phyloP scores from a whole-genome alignment of 2,888 invertebrate species.

The Epinotia ramella region DNA sequence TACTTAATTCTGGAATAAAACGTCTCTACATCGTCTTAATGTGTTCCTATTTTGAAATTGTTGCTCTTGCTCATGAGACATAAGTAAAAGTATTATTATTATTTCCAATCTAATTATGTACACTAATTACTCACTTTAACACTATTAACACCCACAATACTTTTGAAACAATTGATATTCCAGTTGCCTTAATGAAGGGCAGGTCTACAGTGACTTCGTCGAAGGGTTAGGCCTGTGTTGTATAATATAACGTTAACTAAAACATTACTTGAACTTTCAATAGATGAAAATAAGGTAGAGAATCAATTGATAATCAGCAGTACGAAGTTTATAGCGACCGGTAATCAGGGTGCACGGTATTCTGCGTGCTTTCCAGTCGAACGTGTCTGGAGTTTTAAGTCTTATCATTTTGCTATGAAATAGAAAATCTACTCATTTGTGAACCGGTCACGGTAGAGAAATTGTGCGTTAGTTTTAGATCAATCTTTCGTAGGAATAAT shows the following conservation, averaged over 20 bases:
- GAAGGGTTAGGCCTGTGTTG: constrained; percentile 19
- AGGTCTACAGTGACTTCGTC: constrained; percentile 29
- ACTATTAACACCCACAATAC: neutral
- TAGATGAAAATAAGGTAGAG: constrained; percentile 5
- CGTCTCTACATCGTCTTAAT: neutral
- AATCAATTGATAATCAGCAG: neutral
- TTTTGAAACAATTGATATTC: neutral
- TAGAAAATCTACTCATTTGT: constrained; percentile 26
- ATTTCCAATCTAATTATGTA: neutral
- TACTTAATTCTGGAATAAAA: neutral
- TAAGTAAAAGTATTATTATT: neutral
- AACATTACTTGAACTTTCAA: constrained; percentile 5
- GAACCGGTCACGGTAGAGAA: constrained; percentile 18
- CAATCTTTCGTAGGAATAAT: neutral
- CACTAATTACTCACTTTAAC: neutral
- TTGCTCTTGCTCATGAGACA: neutral
- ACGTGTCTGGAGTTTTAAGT: constrained; percentile 57
- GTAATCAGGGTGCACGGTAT: constrained; percentile 40
- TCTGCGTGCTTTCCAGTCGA: constrained; percentile 60
- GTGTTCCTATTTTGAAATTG: neutral
- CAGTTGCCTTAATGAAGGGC: constrained; percentile 35
- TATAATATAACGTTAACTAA: neutral
- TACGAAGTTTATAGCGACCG: constrained; percentile 16
- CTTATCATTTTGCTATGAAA: constrained; percentile 44
- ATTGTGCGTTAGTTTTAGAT: neutral